These are phyloP conservation scores for Drymodes brunneopygia DNA, from an alignment of 2,113 vertebrate genomes.

Conservation along the genomic window DNA sequence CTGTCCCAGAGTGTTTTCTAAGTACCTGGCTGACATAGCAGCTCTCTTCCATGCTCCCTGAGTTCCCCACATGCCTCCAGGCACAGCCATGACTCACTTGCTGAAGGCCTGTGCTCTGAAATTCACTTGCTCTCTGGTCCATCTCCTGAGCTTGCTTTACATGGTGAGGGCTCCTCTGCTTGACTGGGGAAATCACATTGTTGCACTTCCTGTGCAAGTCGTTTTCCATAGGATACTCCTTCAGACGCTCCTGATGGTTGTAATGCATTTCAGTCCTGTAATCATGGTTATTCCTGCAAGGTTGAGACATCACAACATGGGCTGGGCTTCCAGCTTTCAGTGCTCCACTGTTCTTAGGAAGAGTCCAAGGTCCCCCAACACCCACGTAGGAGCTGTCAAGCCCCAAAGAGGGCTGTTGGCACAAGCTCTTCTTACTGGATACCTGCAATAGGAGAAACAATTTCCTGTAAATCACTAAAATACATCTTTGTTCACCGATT, in stretches of 20 bases:
- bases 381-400: slow-evolving; percentile 58
- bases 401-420: not conserved
- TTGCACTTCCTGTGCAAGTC: slow-evolving; percentile 12
- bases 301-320: not conserved
- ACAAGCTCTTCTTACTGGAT: slow-evolving; percentile 14
- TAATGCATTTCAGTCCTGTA: not conserved
- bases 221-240: not conserved
- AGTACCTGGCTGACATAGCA: not conserved
- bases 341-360: slow-evolving; percentile 13
- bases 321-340: slow-evolving; percentile 12
- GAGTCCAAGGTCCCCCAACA: not conserved
- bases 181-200: slow-evolving; percentile 7
- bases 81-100: not conserved
- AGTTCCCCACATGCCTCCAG: not conserved
- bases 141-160: not conserved
- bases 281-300: slow-evolving; percentile 34
- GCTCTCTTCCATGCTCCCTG: not conserved
- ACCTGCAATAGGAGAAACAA: slow-evolving; percentile 58
- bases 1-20: not conserved
- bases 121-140: slow-evolving; percentile 4
- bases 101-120: not conserved
- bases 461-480: not conserved
- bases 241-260: not conserved
- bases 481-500: not conserved
- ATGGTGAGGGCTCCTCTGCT: not conserved